Conservation (phyloP, 1,140 invertebrate species). For the Bradynema listronoti region DNA sequence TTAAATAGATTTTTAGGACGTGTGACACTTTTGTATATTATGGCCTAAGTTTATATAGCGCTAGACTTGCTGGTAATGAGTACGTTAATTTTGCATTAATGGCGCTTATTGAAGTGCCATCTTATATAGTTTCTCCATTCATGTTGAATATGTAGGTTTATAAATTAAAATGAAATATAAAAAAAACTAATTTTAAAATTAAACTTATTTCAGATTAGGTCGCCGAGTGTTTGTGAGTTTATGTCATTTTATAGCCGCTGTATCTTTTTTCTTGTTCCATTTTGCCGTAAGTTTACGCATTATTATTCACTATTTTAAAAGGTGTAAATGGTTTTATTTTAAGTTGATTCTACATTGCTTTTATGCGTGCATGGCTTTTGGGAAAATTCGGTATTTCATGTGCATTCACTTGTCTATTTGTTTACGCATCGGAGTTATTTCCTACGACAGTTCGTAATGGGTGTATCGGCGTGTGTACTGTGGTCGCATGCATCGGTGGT, state of each 20-base stretch:
- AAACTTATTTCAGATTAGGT: constrained; percentile 20
- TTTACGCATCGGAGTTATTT: constrained; percentile 38
- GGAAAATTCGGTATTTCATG: constrained; percentile 40
- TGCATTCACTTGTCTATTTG: constrained; percentile 37
- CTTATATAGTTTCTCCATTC: constrained; percentile 41
- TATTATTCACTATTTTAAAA: no score
- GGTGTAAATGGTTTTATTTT: no score
- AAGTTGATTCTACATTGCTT: constrained; percentile 14
- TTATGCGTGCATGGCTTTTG: constrained; percentile 26
- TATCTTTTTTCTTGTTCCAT: constrained; percentile 23
- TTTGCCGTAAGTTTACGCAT: no score
- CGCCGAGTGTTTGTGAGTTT: constrained; percentile 30
- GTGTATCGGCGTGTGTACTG: constrained; percentile 38
- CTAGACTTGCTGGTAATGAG: constrained; percentile 54
- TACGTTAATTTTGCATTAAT: constrained; percentile 58
- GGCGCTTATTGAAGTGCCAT: constrained; percentile 57
- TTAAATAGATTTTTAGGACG: constrained; percentile 16
- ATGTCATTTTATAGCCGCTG: constrained; percentile 28
- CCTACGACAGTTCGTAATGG: constrained; percentile 27
- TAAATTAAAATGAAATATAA: neutral
- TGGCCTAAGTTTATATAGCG: constrained; percentile 57
- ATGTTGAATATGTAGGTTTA: constrained; percentile 44
- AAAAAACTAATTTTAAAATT: neutral
- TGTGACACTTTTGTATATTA: constrained; percentile 58
- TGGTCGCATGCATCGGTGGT: constrained; percentile 5